Conservation (phyloP, 1,140 invertebrate genomes). For the Drosophila teissieri region DNA sequence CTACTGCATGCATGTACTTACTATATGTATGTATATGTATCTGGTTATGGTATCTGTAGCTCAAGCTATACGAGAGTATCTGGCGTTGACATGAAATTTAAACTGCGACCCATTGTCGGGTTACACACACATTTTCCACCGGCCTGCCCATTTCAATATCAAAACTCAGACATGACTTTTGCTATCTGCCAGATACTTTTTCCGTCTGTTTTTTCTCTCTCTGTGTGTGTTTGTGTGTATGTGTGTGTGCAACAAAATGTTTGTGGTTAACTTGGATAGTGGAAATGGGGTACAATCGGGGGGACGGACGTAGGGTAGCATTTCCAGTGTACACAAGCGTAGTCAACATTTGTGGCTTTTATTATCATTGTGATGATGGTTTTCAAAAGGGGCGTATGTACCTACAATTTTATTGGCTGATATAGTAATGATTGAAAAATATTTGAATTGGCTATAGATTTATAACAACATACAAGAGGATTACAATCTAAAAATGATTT, state of each 20-base stretch:
- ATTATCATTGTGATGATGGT: constrained; percentile 17
- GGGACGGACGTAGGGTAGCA: background rate
- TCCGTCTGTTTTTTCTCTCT: constrained; percentile 2
- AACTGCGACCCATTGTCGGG: constrained; percentile 51
- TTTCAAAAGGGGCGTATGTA: constrained; percentile 6
- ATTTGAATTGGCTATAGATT: constrained; percentile 3
- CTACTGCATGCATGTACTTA: background rate
- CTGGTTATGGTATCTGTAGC: background rate
- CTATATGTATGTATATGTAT: background rate
- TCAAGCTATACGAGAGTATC: constrained; percentile 42
- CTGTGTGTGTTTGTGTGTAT: constrained; percentile 10
- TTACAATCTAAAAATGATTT: background rate
- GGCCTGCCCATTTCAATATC: constrained; percentile 41
- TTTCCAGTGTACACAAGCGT: constrained; percentile 18
- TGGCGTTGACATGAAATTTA: constrained; percentile 62
- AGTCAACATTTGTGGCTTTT: constrained; percentile 32
- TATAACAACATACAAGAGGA: background rate
- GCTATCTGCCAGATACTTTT: constrained; percentile 48
- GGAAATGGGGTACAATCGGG: constrained; percentile 1
- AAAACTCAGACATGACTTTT: constrained; percentile 59
- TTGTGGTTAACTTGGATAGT: constrained; percentile 53
- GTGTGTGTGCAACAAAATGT: constrained; percentile 36
- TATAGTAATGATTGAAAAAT: constrained; percentile 14
- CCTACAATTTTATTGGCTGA: constrained; percentile 4
- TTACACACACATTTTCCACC: constrained; percentile 13